Evolutionary conservation across 1,140 invertebrate genomes (phyloP).

Genomic region (Elysia chlorotica): DNA sequence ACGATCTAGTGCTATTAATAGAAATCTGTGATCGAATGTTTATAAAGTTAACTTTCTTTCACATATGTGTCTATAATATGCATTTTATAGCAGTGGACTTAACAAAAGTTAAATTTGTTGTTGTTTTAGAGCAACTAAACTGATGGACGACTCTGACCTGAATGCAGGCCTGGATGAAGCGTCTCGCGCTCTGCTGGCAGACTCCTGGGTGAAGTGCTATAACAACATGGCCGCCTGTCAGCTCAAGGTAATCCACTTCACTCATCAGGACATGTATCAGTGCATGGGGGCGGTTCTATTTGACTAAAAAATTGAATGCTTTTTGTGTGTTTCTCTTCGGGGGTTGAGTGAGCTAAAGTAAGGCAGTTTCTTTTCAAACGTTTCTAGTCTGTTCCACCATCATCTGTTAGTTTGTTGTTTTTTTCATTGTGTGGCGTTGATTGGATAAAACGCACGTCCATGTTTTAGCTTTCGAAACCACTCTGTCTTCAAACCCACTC

Average conservation of each 20-base stretch:
- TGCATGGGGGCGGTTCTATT: neutral
- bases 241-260: constrained; percentile 70
- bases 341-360: no score
- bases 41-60: no score
- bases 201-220: constrained; percentile 79
- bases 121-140: constrained; percentile 75
- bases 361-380: no score
- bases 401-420: no score
- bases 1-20: no score
- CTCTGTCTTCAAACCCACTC: no score
- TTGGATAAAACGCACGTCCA: no score
- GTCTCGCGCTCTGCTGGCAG: constrained; percentile 67
- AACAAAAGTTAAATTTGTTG: constrained; percentile 71
- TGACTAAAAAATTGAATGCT: neutral
- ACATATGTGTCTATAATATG: no score
- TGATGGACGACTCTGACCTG: constrained; percentile 69
- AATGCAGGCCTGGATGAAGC: constrained; percentile 30
- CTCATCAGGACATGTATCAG: neutral
- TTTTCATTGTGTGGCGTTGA: no score
- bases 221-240: constrained; percentile 91
- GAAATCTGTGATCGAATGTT: no score
- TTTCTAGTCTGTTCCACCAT: no score
- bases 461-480: no score
- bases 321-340: neutral
- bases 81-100: constrained; percentile 80